phyloP scores from a whole-genome alignment of 2,797 vertebrate species.

The Urosaurus nigricauda region DNA sequence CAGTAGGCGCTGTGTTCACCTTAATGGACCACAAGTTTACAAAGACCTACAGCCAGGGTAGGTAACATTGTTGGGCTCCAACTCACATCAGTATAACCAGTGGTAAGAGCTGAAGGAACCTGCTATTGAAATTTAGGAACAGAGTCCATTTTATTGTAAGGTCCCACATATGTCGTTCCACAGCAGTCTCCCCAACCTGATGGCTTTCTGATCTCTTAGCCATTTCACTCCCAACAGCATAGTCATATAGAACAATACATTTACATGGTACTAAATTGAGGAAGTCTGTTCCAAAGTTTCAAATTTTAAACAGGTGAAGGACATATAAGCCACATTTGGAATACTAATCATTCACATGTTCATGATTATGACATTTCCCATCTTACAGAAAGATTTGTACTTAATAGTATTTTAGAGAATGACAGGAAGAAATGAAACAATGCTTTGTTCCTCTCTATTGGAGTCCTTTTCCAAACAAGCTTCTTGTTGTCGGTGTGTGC shows the following conservation, averaged over 20 bases:
- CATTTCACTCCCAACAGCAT: background rate
- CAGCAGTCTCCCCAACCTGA: background rate
- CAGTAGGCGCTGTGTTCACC: no score
- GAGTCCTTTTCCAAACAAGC: background rate
- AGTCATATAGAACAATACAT: background rate
- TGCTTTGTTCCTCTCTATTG: background rate
- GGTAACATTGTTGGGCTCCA: background rate
- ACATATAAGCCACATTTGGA: background rate
- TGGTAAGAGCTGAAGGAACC: background rate
- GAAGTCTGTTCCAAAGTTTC: background rate
- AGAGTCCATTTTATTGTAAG: background rate
- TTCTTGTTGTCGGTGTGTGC: background rate
- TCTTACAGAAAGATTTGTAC: background rate
- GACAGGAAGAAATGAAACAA: background rate
- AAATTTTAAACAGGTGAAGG: background rate
- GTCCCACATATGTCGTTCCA: background rate
- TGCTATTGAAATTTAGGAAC: no score
- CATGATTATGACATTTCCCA: background rate
- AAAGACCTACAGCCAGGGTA: background rate
- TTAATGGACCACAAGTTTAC: background rate
- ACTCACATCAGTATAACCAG: background rate
- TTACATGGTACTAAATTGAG: background rate
- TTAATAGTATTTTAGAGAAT: background rate
- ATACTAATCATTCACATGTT: background rate
- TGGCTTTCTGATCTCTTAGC: background rate